phyloP scores from a whole-genome alignment of 35 echinoderm and acorn worm species.

The Eucidaris tribuloides region DNA sequence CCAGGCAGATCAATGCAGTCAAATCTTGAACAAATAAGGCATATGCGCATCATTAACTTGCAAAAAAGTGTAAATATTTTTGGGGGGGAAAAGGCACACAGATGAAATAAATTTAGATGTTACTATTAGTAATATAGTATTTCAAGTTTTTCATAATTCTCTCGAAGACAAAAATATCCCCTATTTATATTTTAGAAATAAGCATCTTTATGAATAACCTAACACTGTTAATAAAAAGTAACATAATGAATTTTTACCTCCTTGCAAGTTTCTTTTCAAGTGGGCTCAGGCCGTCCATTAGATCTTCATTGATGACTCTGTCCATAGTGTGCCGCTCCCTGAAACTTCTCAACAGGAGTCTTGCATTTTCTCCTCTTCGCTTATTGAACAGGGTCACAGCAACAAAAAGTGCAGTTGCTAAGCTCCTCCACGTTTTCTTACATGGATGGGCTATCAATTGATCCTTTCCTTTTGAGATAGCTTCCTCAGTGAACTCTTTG shows the following conservation, averaged over 20 bases:
- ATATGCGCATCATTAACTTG: not conserved
- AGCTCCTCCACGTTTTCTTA: not conserved
- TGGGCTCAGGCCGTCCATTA: not conserved
- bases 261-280: not conserved
- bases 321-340: not conserved
- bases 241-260: not conserved
- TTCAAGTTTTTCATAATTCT: not conserved
- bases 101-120: not conserved
- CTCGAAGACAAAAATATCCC: not conserved
- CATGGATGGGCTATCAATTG: not conserved
- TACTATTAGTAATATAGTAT: not conserved
- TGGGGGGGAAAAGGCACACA: not conserved
- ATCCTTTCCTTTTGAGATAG: not conserved
- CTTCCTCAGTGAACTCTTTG: not conserved
- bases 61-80: not conserved
- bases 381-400: not conserved
- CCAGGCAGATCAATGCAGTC: not conserved
- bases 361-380: not conserved
- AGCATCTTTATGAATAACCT: not conserved
- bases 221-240: not conserved
- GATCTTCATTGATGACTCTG: not conserved
- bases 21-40: slow-evolving; percentile 9
- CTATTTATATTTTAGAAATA: not conserved
- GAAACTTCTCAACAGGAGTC: not conserved
- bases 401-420: not conserved